Conservation (phyloP, 1,140 invertebrate genomes). For the Danaus plexippus region DNA sequence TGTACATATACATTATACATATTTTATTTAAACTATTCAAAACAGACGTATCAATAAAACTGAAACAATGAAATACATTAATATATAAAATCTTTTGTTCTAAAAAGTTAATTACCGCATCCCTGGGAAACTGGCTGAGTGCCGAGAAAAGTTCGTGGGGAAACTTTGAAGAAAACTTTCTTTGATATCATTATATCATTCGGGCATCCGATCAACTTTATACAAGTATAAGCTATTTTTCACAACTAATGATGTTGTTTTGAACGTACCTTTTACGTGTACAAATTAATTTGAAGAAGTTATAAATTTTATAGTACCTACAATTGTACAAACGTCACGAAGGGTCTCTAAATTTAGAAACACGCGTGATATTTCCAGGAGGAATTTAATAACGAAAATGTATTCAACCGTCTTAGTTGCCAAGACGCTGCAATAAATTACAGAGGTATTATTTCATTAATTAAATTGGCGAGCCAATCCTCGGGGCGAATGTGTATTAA, state of each 20-base stretch:
- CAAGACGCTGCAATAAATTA: conserved; percentile 41
- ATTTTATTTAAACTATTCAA: no score
- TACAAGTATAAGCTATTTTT: no score
- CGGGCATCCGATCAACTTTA: neutral
- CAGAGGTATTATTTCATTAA: conserved; percentile 29
- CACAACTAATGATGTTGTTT: no score
- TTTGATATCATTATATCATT: conserved; percentile 6
- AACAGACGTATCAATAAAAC: no score
- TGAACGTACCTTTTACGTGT: no score
- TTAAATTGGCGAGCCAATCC: conserved; percentile 24
- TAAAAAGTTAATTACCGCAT: conserved; percentile 1
- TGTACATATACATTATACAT: no score
- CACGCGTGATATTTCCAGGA: conserved; percentile 12
- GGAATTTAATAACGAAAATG: conserved; percentile 39
- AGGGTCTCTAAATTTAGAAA: conserved; percentile 15
- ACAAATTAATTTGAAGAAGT: no score
- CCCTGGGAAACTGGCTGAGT: neutral
- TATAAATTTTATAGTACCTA: no score
- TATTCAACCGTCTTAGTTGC: conserved; percentile 30
- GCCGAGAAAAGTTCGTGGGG: conserved; percentile 1
- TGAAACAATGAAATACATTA: no score
- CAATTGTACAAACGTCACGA: conserved; percentile 4
- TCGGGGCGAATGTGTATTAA: conserved; percentile 21
- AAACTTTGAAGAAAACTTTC: conserved; percentile 6
- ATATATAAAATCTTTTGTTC: conserved; percentile 2